A percentile compares a stretch with the other conserved stretches of the same genome.
phyloP scores from a whole-genome alignment of 2,113 vertebrate genomes.

The Lophochroa leadbeateri region DNA sequence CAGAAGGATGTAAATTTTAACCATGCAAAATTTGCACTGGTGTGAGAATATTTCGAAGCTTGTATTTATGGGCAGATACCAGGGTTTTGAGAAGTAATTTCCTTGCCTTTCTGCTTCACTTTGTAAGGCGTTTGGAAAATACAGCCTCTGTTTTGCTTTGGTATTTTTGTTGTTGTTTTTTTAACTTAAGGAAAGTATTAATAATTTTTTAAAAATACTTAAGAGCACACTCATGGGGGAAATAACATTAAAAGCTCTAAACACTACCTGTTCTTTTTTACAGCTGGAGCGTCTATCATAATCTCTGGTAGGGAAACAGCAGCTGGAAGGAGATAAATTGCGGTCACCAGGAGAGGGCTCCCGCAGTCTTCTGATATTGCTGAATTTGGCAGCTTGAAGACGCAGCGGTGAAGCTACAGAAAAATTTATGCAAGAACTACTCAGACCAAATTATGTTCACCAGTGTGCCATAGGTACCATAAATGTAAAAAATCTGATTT shows the following conservation, averaged over 20 bases:
- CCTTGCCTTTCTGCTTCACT: not conserved
- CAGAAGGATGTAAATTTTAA: not conserved
- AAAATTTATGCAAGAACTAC: not conserved
- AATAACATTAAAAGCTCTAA: not conserved
- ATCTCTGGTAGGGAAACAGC: not conserved
- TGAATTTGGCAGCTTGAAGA: not conserved
- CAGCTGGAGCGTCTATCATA: not conserved
- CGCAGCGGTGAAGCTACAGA: not conserved
- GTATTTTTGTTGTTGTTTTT: not conserved
- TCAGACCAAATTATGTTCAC: not conserved
- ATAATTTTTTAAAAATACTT: not conserved
- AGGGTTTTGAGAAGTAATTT: not conserved
- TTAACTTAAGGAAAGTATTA: not conserved
- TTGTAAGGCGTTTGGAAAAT: not conserved
- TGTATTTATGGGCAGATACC: not conserved
- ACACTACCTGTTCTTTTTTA: not conserved
- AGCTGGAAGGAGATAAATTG: not conserved
- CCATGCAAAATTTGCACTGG: not conserved
- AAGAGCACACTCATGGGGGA: not conserved
- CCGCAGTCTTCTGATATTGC: not conserved
- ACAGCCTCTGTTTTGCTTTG: not conserved
- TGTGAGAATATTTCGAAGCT: not conserved
- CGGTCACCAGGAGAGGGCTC: slow-evolving; percentile 51
- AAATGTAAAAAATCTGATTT: not conserved
- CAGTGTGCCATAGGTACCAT: not conserved